Conservation (phyloP, 2,888 invertebrate species). For the Plusia festucae region DNA sequence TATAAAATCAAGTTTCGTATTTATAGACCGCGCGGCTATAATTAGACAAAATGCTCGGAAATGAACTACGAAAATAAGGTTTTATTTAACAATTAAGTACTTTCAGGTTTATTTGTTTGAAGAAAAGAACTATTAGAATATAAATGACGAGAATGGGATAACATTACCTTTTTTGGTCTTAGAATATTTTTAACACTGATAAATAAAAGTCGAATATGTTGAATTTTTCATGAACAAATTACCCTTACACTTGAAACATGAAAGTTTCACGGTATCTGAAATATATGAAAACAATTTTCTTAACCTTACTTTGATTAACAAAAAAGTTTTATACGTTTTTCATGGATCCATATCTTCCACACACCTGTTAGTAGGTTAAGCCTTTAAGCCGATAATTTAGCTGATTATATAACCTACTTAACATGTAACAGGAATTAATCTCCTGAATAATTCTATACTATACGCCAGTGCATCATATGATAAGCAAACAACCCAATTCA, state of each 20-base stretch:
- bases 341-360: not conserved
- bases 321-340: not conserved
- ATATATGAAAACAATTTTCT: no score
- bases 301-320: not conserved
- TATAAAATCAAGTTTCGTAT: conserved; percentile 40
- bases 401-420: conserved; percentile 4
- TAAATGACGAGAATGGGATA: not conserved
- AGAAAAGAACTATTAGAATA: not conserved
- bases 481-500: conserved; percentile 6
- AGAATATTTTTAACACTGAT: no score
- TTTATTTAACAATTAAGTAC: not conserved
- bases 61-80: not conserved
- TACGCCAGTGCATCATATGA: not conserved
- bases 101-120: not conserved
- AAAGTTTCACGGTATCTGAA: no score
- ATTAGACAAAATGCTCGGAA: conserved; percentile 38
- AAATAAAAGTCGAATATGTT: no score
- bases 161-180: no score
- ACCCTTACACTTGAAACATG: no score
- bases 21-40: conserved; percentile 46
- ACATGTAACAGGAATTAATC: conserved; percentile 1
- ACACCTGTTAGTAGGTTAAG: not conserved
- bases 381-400: not conserved
- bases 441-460: not conserved
- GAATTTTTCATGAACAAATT: no score